Evolutionary conservation across 2,113 vertebrate genomes (phyloP).

Genomic region (Nesogale talazaci): DNA sequence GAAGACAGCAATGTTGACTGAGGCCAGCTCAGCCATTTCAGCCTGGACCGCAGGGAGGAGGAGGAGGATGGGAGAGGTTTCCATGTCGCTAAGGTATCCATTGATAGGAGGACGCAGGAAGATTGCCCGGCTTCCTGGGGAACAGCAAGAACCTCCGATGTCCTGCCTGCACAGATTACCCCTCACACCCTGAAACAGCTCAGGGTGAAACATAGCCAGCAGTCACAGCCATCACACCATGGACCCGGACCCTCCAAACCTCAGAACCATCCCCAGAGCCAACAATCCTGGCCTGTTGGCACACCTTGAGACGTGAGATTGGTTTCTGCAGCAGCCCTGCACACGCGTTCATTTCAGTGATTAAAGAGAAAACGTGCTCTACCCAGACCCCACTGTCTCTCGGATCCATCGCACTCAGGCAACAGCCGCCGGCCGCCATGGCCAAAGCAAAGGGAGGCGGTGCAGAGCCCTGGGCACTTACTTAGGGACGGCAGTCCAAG

Average conservation of each 20-base stretch:
- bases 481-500: conserved; percentile 94
- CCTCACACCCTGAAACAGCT: background rate
- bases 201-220: background rate
- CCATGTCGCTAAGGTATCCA: background rate
- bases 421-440: background rate
- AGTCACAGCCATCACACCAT: background rate
- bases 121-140: background rate
- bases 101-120: background rate
- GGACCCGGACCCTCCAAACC: background rate
- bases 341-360: background rate
- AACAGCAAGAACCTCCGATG: background rate
- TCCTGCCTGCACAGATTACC: background rate
- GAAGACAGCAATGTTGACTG: background rate
- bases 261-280: too few species aligned
- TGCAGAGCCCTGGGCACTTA: conserved; percentile 83
- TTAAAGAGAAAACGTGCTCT: background rate
- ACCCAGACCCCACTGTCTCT: background rate
- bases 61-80: background rate
- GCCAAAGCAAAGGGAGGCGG: background rate
- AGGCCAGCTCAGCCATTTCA: background rate
- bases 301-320: background rate
- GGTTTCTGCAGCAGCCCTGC: background rate
- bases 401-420: background rate
- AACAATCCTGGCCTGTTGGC: too few species aligned
- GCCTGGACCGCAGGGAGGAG: background rate